These are phyloP conservation scores for Grallaria varia DNA, from an alignment of 2,113 vertebrate species.

Conservation along the genomic window DNA sequence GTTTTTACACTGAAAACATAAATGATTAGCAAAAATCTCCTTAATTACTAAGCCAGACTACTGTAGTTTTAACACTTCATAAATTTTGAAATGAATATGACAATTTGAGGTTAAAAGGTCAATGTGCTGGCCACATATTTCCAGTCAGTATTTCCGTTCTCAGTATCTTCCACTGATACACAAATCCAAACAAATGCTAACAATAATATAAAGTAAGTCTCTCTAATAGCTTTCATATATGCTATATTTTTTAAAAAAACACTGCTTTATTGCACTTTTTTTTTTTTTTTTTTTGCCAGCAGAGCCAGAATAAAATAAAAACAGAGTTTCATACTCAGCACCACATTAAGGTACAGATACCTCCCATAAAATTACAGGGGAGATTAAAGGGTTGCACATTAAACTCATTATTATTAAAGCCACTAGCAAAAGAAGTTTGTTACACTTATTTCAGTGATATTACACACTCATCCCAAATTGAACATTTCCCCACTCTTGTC, in stretches of 20 bases:
- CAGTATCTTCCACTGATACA: not conserved
- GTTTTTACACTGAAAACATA: not conserved
- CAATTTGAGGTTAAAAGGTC: not conserved
- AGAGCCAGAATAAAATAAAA: not conserved
- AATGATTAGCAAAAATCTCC: not conserved
- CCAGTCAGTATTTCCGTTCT: not conserved
- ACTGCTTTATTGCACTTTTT: not conserved
- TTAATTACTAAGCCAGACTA: not conserved
- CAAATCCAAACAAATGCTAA: not conserved
- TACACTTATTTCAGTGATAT: not conserved
- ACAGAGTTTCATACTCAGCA: not conserved
- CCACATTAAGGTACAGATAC: not conserved
- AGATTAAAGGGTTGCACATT: not conserved
- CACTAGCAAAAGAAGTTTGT: not conserved
- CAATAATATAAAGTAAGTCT: not conserved
- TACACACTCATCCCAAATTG: not conserved
- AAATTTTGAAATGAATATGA: not conserved
- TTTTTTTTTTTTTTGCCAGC: not conserved
- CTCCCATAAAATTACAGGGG: not conserved
- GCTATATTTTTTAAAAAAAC: not conserved
- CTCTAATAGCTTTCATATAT: not conserved
- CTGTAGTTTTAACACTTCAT: conserved; percentile 6
- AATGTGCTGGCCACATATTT: not conserved
- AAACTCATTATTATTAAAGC: not conserved
- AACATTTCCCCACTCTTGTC: not conserved